These are phyloP conservation scores for Schizopygopsis malacanthus DNA, from an alignment of 2,797 vertebrate genomes.

Conservation along the genomic window DNA sequence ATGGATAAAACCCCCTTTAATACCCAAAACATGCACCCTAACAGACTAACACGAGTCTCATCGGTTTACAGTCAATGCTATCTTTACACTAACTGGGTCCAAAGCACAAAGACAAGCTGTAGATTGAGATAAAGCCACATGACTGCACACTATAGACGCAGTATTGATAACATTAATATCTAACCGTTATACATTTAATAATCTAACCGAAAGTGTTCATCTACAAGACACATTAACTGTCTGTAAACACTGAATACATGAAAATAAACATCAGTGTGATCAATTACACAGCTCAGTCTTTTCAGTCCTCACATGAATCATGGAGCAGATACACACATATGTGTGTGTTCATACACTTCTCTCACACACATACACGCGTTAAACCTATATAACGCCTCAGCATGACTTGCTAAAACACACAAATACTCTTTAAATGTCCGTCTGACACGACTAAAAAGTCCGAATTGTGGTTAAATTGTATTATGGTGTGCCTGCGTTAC, in stretches of 20 bases:
- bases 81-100: neutral
- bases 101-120: neutral
- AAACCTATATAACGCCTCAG: neutral
- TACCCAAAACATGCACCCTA: neutral
- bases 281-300: no score
- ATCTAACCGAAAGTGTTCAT: no score
- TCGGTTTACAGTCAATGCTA: neutral
- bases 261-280: no score
- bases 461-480: rapidly evolving
- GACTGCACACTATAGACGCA: neutral
- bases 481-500: no score
- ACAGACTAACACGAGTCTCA: neutral
- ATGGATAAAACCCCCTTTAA: neutral
- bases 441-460: rapidly evolving
- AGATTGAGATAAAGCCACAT: neutral
- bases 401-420: conserved; percentile 36
- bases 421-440: neutral
- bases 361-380: neutral
- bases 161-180: neutral
- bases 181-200: no score
- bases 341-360: no score
- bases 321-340: no score
- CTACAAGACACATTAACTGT: no score
- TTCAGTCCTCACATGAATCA: no score
- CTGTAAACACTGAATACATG: no score